phyloP scores from a whole-genome alignment of 2,113 vertebrate genomes.

The Aplodontia rufa region DNA sequence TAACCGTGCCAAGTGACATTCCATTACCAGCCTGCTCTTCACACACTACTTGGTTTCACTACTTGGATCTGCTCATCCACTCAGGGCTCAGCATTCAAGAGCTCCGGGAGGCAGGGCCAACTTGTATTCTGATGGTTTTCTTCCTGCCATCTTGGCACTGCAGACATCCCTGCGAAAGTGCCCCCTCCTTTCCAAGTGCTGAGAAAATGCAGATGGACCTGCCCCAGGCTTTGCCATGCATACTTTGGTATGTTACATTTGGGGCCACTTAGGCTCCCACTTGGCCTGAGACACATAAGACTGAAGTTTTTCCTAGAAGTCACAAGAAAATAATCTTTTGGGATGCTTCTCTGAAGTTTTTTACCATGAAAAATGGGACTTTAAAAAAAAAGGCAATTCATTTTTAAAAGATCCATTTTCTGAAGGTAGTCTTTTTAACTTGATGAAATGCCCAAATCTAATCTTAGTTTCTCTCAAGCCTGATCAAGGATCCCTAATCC shows the following conservation, averaged over 20 bases:
- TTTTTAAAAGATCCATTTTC: neutral
- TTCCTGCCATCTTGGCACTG: neutral
- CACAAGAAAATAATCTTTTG: neutral
- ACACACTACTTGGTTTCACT: constrained; percentile 34
- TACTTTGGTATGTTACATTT: neutral
- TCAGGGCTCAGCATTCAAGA: neutral
- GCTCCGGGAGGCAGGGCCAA: constrained; percentile 48
- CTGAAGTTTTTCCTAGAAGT: neutral
- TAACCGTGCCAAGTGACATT: constrained; percentile 36
- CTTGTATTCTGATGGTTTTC: neutral
- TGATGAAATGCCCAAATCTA: neutral
- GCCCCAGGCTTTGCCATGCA: neutral
- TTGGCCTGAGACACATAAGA: neutral
- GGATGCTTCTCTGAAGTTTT: neutral
- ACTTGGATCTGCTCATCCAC: neutral
- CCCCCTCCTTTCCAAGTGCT: neutral
- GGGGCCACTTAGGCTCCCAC: neutral
- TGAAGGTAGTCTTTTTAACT: neutral
- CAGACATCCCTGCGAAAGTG: neutral
- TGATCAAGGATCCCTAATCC: neutral
- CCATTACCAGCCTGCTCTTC: constrained; percentile 55
- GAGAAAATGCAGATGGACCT: neutral
- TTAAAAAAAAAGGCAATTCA: neutral
- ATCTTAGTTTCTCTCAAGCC: neutral
- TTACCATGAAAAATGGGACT: neutral